Conservation (phyloP, 1,140 invertebrate species). For the Ladona fulva region DNA sequence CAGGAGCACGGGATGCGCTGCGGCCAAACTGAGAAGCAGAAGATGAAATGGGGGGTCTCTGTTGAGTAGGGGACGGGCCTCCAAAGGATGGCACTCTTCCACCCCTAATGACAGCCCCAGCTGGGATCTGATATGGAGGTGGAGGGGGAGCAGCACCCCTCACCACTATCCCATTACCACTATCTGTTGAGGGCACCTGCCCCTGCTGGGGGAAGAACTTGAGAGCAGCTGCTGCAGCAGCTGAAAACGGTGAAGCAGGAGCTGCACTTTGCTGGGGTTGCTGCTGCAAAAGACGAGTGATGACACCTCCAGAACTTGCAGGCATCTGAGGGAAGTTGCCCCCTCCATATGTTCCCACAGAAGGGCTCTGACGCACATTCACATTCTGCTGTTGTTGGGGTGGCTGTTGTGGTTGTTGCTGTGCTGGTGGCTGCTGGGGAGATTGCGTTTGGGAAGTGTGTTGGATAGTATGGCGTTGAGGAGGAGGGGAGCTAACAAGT, state of each 20-base stretch:
- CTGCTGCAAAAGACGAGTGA: constrained; percentile 51
- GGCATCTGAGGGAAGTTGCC: constrained; percentile 38
- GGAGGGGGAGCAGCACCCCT: constrained; percentile 15
- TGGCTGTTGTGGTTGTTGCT: constrained; percentile 33
- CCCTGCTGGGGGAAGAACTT: constrained; percentile 35
- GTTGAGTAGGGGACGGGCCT: background rate
- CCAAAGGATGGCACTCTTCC: background rate
- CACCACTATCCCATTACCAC: background rate
- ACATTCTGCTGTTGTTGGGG: constrained; percentile 27
- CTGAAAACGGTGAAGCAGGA: constrained; percentile 36
- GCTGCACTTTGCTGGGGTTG: constrained; percentile 40
- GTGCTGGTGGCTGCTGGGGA: constrained; percentile 30
- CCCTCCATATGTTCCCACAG: constrained; percentile 31
- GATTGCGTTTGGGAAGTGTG: constrained; percentile 26
- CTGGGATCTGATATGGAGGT: constrained; percentile 34
- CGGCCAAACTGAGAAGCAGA: background rate
- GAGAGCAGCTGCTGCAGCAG: constrained; percentile 36
- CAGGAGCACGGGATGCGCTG: background rate
- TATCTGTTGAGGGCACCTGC: background rate
- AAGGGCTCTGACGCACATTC: constrained; percentile 21
- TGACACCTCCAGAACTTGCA: constrained; percentile 35
- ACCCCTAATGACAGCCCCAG: constrained; percentile 31
- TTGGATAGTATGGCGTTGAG: constrained; percentile 26
- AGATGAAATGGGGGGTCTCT: background rate
- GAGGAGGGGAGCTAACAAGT: constrained; percentile 34